phyloP scores from a whole-genome alignment of 2,888 invertebrate species.

The Drepanosiphum platanoidis region DNA sequence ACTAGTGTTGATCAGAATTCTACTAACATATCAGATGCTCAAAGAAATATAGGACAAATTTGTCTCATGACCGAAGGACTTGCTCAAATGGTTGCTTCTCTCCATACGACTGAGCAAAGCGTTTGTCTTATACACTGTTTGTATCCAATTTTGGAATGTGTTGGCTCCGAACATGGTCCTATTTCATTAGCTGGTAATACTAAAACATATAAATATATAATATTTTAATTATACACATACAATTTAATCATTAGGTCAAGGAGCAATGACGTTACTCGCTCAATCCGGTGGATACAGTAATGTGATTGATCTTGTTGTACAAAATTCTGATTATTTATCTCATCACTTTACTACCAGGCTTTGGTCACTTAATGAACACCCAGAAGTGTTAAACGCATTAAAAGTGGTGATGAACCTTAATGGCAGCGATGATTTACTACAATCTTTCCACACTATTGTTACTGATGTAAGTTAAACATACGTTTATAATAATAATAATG shows the following conservation, averaged over 20 bases:
- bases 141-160: slow-evolving; percentile 77
- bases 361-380: slow-evolving; percentile 71
- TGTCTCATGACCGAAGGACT: slow-evolving; percentile 79
- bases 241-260: slow-evolving; percentile 62
- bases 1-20: slow-evolving; percentile 63
- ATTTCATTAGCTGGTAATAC: slow-evolving; percentile 56
- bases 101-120: slow-evolving; percentile 71
- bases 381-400: slow-evolving; percentile 77
- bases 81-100: slow-evolving; percentile 72
- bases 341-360: slow-evolving; percentile 76
- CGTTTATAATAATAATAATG: not conserved
- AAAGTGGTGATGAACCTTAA: slow-evolving; percentile 76
- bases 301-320: slow-evolving; percentile 73
- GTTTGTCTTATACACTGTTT: slow-evolving; percentile 75
- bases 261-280: slow-evolving; percentile 68
- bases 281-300: slow-evolving; percentile 70
- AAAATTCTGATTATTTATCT: slow-evolving; percentile 80
- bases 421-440: slow-evolving; percentile 74
- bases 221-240: not conserved
- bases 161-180: slow-evolving; percentile 66
- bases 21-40: slow-evolving; percentile 68
- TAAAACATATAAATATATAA: not conserved
- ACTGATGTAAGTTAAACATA: slow-evolving; percentile 72
- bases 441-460: slow-evolving; percentile 76
- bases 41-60: slow-evolving; percentile 74